These are phyloP conservation scores for Brachypalpus laphriformis DNA, from an alignment of 2,888 invertebrate genomes.

Conservation along the genomic window DNA sequence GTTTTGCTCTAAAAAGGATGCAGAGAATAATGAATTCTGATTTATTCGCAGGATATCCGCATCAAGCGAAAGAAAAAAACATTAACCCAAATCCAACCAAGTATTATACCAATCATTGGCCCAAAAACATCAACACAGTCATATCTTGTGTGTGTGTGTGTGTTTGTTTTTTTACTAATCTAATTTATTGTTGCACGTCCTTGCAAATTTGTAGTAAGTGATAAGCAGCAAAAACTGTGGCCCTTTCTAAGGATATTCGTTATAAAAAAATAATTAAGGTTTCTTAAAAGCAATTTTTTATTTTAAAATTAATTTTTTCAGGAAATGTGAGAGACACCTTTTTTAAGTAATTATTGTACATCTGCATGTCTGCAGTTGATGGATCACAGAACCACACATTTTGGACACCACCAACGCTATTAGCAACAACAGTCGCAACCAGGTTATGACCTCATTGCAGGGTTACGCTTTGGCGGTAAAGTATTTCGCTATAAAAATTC, in stretches of 20 bases:
- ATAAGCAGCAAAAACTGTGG: not conserved
- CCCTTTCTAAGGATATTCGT: not conserved
- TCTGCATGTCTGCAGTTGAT: conserved; percentile 2
- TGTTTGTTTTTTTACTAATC: not conserved
- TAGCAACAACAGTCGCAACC: conserved; percentile 32
- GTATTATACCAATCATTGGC: conserved; percentile 42
- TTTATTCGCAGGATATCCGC: conserved; percentile 50
- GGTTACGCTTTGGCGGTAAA: conserved; percentile 8
- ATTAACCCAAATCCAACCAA: conserved; percentile 43
- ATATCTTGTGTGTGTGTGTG: not conserved
- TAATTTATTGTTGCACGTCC: not conserved
- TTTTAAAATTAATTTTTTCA: not conserved
- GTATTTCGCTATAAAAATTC: conserved; percentile 16
- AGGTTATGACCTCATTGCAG: conserved; percentile 27
- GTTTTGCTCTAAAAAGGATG: conserved; percentile 14
- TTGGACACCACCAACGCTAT: conserved; percentile 7
- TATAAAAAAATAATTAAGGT: not conserved
- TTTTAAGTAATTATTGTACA: conserved; percentile 21
- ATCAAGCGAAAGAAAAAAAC: conserved; percentile 23
- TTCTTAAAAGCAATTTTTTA: not conserved
- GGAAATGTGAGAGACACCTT: not conserved
- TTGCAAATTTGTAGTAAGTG: not conserved
- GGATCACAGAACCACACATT: conserved; percentile 10
- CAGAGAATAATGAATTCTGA: conserved; percentile 31
- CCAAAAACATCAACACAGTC: conserved; percentile 21